Conservation (phyloP, 2,113 vertebrate genomes). For the Oxyruncus cristatus region DNA sequence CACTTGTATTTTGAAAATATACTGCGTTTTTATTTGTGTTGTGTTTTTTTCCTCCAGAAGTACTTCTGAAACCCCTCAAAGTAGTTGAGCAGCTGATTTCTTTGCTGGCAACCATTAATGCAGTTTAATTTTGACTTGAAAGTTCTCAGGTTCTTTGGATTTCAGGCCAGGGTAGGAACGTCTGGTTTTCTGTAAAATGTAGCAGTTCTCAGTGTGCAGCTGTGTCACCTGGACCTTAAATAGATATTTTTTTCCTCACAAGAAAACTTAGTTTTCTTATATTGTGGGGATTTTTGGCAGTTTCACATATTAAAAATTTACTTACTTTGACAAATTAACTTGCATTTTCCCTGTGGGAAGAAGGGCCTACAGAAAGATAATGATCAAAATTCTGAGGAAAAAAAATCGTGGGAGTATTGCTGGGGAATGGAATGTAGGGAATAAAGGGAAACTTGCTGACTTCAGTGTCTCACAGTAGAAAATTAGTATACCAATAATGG, state of each 20-base stretch:
- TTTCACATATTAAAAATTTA: neutral
- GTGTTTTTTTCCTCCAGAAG: neutral
- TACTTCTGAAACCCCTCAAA: neutral
- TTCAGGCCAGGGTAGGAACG: neutral
- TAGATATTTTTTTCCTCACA: neutral
- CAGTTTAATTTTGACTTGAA: neutral
- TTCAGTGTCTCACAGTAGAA: neutral
- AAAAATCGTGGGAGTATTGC: neutral
- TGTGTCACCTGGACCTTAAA: neutral
- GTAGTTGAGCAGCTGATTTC: neutral
- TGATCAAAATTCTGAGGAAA: neutral
- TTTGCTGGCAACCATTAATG: neutral
- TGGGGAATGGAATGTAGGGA: neutral
- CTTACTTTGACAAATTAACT: neutral
- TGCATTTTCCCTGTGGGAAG: neutral
- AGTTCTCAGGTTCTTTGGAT: neutral
- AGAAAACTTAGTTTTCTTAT: neutral
- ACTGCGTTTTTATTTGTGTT: neutral
- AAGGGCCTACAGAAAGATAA: neutral
- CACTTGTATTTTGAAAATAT: neutral
- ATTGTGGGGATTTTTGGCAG: neutral
- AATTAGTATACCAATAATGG: neutral
- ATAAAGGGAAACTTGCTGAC: neutral
- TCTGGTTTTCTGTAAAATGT: neutral
- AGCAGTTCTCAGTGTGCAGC: neutral